Base-by-base conservation (phyloP, 1,140 invertebrate genomes). In the Riptortus pedestris region DNA sequence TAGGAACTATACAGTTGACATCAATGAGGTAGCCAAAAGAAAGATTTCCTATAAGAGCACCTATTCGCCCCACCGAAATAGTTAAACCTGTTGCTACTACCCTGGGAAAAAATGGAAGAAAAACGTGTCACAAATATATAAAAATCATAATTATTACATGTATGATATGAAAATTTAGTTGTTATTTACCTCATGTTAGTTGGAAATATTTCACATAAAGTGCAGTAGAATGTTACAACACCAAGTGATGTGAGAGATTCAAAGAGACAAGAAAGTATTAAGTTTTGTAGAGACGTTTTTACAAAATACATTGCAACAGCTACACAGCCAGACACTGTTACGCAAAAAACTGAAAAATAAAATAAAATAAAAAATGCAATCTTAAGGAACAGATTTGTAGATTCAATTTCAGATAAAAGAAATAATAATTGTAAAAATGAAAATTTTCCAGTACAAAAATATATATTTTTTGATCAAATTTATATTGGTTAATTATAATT, bases 221-320 rank as follows among this genome's bases (percentile, higher is more conserved):
- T 82, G 70, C 85, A 87, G 73, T 86, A 86, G 29, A 87, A 80
- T 60, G 85, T 78, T 73, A 84, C 85, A 70, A 87, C 87, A 66
- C 83, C 84, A 55, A 87, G 76, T 28, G 85, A 86, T 11, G 85
- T 87, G 16, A 87, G 74, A 0, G 85, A 85, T 76, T 87, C 85
- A 74, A 87, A 88, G 47, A 87, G 79, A 69, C 84, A 86, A 0
- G 85, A 87, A 16, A 88, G 75, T 20, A 86, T 76, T 67, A 89
- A 71, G 73, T 89, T 88, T 69, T 86, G 83, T 2, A 73, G 77
- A 3, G 85, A 78, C 70, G 81, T 84, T 68, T 82, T 76, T 16
- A 88, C 86, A 70, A 83, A 87, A 74, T 87, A 88, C 62, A 90
- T 77, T n/a, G 83, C 84, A 24, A 87, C 77, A 0, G 85, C 86